These are phyloP conservation scores for Listrodromus nycthemerus DNA, from an alignment of 2,888 invertebrate species.

Conservation along the genomic window DNA sequence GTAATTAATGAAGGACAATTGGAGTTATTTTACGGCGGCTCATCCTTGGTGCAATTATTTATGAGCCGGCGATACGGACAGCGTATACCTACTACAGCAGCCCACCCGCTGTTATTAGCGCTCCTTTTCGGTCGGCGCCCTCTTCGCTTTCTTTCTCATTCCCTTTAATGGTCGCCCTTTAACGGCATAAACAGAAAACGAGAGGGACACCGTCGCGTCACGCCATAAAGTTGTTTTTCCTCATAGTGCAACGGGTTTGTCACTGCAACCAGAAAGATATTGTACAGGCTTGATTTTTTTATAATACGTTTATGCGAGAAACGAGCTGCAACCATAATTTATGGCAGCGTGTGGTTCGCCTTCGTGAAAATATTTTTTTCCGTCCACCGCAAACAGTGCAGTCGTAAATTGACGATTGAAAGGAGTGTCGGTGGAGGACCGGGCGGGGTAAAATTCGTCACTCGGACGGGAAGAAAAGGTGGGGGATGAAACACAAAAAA, in stretches of 20 bases:
- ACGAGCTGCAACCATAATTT: slow-evolving; percentile 28
- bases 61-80: not conserved
- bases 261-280: not conserved
- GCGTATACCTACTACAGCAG: not conserved
- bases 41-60: slow-evolving; percentile 15
- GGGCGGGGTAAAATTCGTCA: not conserved
- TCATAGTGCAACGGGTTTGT: not conserved
- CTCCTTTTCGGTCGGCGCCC: slow-evolving; percentile 10
- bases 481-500: not conserved
- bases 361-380: slow-evolving; percentile 15
- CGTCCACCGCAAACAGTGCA: not conserved
- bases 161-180: slow-evolving; percentile 67
- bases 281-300: not conserved
- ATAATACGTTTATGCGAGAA: not conserved
- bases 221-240: slow-evolving; percentile 58
- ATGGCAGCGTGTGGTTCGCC: slow-evolving; percentile 5
- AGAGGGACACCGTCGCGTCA: slow-evolving; percentile 48
- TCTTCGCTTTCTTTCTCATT: slow-evolving; percentile 58
- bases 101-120: slow-evolving; percentile 6
- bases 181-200: slow-evolving; percentile 62
- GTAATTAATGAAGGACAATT: slow-evolving; percentile 8
- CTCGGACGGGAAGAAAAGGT: not conserved
- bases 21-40: not conserved
- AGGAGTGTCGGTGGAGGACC: not conserved
- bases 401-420: slow-evolving; percentile 11